Conservation (phyloP, 2,113 vertebrate species). For the Prunella himalayana region DNA sequence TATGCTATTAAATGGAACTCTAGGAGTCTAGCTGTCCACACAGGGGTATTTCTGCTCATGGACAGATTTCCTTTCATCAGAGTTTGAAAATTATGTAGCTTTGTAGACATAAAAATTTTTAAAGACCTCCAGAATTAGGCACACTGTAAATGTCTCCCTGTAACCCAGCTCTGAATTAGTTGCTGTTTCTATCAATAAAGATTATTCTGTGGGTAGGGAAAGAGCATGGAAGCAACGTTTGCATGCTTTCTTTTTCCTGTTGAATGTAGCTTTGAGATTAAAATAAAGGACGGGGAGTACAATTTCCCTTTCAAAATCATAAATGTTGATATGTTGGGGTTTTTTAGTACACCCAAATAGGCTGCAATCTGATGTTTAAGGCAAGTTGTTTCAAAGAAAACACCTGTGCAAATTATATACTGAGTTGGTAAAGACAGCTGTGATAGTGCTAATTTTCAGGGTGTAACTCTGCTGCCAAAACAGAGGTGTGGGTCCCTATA, state of each 20-base stretch:
- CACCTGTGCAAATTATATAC: background rate
- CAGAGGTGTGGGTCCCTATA: background rate
- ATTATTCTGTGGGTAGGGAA: background rate
- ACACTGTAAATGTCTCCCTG: background rate
- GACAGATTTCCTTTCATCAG: background rate
- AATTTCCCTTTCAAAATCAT: background rate
- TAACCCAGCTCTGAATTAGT: background rate
- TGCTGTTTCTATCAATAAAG: background rate
- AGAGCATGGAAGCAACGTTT: background rate
- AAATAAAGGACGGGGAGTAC: background rate
- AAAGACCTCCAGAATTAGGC: background rate
- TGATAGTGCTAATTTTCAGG: constrained; percentile 27
- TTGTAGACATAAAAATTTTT: background rate
- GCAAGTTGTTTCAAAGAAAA: background rate
- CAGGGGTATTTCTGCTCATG: background rate
- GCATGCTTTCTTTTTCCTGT: background rate
- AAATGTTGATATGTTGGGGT: background rate
- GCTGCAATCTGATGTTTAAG: background rate
- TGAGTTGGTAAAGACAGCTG: background rate
- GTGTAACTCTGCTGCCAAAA: constrained; percentile 11
- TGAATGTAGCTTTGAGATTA: background rate
- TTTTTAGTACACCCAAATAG: background rate
- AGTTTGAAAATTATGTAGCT: background rate
- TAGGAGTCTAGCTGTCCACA: background rate
- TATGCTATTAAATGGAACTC: background rate